Conservation (phyloP, 2,888 invertebrate species). For the Macrosiphum euphorbiae region DNA sequence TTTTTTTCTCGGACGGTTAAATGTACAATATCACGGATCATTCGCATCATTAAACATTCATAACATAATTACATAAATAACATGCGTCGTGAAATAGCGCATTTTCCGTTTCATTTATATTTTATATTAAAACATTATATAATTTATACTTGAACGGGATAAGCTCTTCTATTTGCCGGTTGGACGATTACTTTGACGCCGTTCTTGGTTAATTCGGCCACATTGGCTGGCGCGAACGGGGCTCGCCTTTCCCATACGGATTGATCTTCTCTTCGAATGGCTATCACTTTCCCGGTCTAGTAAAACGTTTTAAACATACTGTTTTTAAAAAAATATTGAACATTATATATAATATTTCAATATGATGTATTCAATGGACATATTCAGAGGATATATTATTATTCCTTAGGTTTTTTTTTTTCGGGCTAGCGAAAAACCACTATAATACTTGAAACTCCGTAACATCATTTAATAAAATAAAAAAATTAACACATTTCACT, state of each 20-base stretch:
- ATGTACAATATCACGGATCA: neutral
- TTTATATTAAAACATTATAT: conserved; percentile 8
- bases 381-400: neutral
- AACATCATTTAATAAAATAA: conserved; percentile 40
- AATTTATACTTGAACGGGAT: conserved; percentile 87
- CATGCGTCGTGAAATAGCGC: neutral
- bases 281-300: conserved; percentile 78
- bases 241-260: conserved; percentile 97
- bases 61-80: conserved; percentile 1
- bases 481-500: neutral
- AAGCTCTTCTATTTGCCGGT: conserved; percentile 96
- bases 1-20: conserved; percentile 11
- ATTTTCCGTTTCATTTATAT: conserved; percentile 32
- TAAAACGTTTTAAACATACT: conserved; percentile 3
- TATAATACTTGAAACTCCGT: conserved; percentile 29
- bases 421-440: neutral
- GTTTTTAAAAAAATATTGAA: neutral
- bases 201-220: conserved; percentile 85
- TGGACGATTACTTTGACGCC: conserved; percentile 97
- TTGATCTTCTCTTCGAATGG: conserved; percentile 91
- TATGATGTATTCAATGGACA: neutral
- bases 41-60: conserved; percentile 24
- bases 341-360: neutral
- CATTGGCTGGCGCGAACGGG: conserved; percentile 92
- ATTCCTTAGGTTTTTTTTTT: conserved; percentile 55